Evolutionary conservation across 2,113 vertebrate species (phyloP).

Genomic region (Limnothrissa miodon): DNA sequence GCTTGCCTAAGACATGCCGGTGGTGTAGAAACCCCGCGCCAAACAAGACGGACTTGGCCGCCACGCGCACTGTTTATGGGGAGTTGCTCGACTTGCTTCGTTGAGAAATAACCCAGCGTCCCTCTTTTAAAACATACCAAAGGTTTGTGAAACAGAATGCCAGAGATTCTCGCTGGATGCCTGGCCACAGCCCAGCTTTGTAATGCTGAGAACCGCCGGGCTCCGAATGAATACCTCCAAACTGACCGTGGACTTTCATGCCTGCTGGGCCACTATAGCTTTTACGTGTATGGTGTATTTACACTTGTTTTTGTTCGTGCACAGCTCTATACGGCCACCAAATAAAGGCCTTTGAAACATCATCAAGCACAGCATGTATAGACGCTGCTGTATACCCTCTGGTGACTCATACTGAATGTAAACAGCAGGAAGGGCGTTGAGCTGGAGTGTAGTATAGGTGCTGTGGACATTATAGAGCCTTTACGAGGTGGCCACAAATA

Average conservation of each 20-base stretch:
- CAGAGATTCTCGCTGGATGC: background rate
- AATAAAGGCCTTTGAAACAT: background rate
- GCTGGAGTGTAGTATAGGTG: background rate
- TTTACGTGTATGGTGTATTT: background rate
- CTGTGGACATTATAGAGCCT: background rate
- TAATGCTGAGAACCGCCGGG: background rate
- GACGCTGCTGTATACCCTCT: background rate
- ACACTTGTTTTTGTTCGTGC: background rate
- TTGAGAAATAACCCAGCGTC: background rate
- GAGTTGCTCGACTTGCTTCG: background rate
- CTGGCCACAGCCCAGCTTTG: background rate
- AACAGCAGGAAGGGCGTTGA: background rate
- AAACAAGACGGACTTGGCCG: background rate
- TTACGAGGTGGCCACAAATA: background rate
- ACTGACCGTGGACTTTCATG: background rate
- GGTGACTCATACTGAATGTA: background rate
- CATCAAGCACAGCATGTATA: background rate
- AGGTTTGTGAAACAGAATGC: conserved; percentile 4
- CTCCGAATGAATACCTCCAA: background rate
- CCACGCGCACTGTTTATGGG: background rate
- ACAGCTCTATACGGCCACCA: background rate
- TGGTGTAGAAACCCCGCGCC: background rate
- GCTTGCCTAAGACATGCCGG: background rate
- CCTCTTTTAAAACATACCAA: background rate
- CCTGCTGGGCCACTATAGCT: background rate